These are phyloP conservation scores for Sporophila hypoxantha DNA, from an alignment of 2,113 vertebrate genomes.

Conservation along the genomic window DNA sequence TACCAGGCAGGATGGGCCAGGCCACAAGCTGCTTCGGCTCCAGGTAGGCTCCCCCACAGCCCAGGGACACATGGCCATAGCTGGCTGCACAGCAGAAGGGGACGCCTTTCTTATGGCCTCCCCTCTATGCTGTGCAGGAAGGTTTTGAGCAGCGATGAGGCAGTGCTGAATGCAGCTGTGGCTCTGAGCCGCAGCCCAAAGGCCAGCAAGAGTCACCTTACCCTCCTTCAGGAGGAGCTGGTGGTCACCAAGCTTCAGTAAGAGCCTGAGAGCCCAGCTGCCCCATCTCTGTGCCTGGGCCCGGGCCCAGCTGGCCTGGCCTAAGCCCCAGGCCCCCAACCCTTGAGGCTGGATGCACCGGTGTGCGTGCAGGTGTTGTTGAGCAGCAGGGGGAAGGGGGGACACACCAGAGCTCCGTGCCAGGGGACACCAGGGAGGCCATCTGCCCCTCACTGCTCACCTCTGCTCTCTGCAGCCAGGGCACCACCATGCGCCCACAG, in stretches of 20 bases:
- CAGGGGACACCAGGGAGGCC: accelerated
- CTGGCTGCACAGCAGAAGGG: too few species aligned
- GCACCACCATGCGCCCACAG: not conserved
- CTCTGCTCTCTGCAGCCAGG: not conserved
- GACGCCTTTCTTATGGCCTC: accelerated
- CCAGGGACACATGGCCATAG: accelerated
- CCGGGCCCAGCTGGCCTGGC: too few species aligned
- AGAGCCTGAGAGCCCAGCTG: too few species aligned
- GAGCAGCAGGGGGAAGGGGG: accelerated
- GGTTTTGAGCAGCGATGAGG: not conserved
- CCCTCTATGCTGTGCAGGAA: not conserved
- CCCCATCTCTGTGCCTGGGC: too few species aligned
- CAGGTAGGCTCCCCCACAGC: not conserved
- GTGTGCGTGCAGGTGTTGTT: not conserved
- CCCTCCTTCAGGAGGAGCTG: not conserved
- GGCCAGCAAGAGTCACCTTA: not conserved
- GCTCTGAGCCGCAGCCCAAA: not conserved
- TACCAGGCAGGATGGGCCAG: not conserved
- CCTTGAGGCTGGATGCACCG: too few species aligned
- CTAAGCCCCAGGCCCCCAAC: not conserved
- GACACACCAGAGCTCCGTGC: not conserved
- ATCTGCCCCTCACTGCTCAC: not conserved
- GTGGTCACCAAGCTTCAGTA: not conserved
- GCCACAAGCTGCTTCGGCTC: not conserved
- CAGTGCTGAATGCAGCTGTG: accelerated